These are phyloP conservation scores for Tyria jacobaeae DNA, from an alignment of 2,888 invertebrate species.

Conservation along the genomic window DNA sequence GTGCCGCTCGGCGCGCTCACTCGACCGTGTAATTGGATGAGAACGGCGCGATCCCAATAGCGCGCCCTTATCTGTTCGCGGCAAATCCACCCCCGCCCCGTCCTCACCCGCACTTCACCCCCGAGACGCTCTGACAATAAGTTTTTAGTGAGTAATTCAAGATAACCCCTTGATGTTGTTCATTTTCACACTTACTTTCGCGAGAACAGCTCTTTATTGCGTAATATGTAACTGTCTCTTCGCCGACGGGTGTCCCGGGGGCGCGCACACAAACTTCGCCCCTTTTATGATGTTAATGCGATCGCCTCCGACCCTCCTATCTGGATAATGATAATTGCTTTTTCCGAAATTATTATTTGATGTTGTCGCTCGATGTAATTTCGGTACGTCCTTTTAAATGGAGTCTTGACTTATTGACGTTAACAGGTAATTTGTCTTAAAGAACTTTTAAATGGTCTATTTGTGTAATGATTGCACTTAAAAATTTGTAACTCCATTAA, in stretches of 20 bases:
- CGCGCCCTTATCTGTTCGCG: conserved; percentile 86
- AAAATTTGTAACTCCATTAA: conserved; percentile 12
- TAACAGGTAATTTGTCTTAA: conserved; percentile 69
- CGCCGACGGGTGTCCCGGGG: conserved; percentile 82
- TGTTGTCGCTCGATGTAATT: conserved; percentile 80
- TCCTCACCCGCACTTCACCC: conserved; percentile 53
- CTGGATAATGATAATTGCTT: conserved; percentile 85
- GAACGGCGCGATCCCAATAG: conserved; percentile 86
- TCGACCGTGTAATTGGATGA: conserved; percentile 87
- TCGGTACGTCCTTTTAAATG: conserved; percentile 68
- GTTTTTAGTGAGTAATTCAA: conserved; percentile 87
- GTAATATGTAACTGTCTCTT: conserved; percentile 86
- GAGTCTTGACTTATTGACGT: conserved; percentile 68
- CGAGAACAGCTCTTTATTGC: conserved; percentile 87
- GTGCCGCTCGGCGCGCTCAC: conserved; percentile 76
- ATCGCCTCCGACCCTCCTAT: conserved; percentile 83
- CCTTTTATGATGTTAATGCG: conserved; percentile 85
- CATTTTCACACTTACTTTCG: conserved; percentile 87
- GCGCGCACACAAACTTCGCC: conserved; percentile 79
- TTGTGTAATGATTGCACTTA: conserved; percentile 24
- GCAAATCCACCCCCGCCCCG: conserved; percentile 74
- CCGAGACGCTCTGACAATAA: conserved; percentile 76
- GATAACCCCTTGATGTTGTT: conserved; percentile 87
- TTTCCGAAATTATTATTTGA: conserved; percentile 86
- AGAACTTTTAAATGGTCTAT: conserved; percentile 38